Evolutionary conservation across 2,113 vertebrate genomes (phyloP).

Genomic region (Onychostruthus taczanowskii): DNA sequence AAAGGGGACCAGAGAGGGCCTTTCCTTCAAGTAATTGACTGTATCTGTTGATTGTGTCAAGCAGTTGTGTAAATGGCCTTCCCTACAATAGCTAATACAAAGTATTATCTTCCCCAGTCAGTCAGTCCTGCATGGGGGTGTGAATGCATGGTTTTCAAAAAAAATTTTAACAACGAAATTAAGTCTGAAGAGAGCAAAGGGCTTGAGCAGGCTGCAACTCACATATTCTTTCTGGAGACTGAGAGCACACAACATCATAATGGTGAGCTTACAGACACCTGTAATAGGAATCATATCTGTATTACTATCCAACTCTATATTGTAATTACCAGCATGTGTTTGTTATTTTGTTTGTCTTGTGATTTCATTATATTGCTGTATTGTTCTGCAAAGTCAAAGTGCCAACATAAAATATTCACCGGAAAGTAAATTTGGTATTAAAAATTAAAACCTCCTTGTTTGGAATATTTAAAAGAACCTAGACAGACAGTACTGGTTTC

Average conservation of each 20-base stretch:
- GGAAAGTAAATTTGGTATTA: neutral
- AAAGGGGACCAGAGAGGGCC: neutral
- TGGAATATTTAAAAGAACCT: neutral
- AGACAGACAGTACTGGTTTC: neutral
- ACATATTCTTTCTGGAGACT: neutral
- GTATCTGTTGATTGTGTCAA: neutral
- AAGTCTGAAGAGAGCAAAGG: neutral
- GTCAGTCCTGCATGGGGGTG: neutral
- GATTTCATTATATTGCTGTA: neutral
- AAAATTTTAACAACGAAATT: rapidly evolving
- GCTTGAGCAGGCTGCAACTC: neutral
- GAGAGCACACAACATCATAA: neutral
- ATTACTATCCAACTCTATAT: neutral
- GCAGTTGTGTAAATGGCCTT: neutral
- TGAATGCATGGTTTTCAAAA: neutral
- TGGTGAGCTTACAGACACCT: neutral
- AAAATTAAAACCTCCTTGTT: neutral
- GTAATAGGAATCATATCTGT: neutral
- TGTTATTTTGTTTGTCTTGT: neutral
- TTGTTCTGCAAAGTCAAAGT: neutral
- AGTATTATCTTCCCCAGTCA: neutral
- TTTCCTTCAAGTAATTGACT: neutral
- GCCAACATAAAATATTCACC: neutral
- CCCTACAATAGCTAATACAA: neutral
- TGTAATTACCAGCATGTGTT: neutral